These are phyloP conservation scores for Lithophane ornitopus DNA, from an alignment of 2,888 invertebrate genomes.

Conservation along the genomic window DNA sequence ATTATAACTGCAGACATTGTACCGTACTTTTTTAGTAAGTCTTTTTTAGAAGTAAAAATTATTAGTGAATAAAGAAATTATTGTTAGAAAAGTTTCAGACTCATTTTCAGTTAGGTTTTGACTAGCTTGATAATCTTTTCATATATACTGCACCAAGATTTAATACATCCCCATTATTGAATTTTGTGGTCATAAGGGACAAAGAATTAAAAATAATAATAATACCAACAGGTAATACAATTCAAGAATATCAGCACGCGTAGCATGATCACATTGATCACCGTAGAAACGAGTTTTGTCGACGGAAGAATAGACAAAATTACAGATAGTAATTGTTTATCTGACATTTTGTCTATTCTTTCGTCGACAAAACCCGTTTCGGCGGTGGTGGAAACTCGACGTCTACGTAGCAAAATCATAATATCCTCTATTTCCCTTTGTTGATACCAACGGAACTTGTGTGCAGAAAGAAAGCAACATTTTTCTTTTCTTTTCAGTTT, in stretches of 20 bases:
- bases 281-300: no score
- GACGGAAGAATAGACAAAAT: no score
- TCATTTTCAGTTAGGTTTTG: background rate
- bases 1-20: constrained; percentile 20
- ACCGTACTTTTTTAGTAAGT: constrained; percentile 3
- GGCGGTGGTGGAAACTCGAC: background rate
- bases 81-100: background rate
- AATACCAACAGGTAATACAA: no score
- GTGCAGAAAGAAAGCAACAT: constrained; percentile 12
- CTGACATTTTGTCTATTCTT: no score
- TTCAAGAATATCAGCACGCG: no score
- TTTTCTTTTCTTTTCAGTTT: constrained; percentile 8
- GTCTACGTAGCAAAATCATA: constrained; percentile 6
- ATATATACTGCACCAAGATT: background rate
- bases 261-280: no score
- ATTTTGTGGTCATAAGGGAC: background rate
- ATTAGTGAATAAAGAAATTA: background rate
- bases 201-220: background rate
- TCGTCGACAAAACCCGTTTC: no score
- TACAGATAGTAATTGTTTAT: no score
- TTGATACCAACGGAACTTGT: constrained; percentile 11
- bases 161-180: background rate
- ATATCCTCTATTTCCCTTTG: constrained; percentile 19
- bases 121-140: background rate
- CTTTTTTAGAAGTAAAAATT: no score